Percentiles rank a stretch among this genome's conserved stretches.
These are phyloP conservation scores for Dichetophora obliterata DNA, from an alignment of 2,888 invertebrate genomes.

Conservation along the genomic window DNA sequence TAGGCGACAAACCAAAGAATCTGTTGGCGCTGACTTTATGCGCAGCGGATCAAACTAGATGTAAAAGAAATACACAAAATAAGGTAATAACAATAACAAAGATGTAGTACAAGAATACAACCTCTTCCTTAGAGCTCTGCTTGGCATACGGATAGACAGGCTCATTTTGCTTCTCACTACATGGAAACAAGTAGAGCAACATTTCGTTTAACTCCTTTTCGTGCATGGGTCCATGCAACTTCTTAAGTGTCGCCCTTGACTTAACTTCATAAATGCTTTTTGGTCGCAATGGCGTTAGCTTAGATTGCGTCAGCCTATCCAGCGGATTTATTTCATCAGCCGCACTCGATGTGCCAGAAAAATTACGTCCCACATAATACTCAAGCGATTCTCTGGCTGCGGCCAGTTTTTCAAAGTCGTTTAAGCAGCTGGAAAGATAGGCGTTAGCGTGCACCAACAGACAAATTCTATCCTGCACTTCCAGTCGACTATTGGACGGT, in stretches of 20 bases:
- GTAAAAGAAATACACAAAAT: conserved; percentile 21
- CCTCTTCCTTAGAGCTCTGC: conserved; percentile 70
- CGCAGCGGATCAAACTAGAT: conserved; percentile 72
- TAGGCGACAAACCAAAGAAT: conserved; percentile 86
- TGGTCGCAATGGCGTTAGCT: conserved; percentile 55
- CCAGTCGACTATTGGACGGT: conserved; percentile 71
- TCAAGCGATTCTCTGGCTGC: conserved; percentile 58
- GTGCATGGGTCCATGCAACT: conserved; percentile 82
- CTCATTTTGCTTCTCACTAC: conserved; percentile 79
- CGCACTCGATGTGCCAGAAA: conserved; percentile 71
- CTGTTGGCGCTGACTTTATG: conserved; percentile 82
- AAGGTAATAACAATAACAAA: not conserved
- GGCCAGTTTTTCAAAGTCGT: conserved; percentile 79
- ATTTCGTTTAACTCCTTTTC: conserved; percentile 82
- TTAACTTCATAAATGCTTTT: conserved; percentile 47
- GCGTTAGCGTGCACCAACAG: conserved; percentile 80
- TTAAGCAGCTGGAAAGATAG: conserved; percentile 82
- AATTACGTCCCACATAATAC: conserved; percentile 63
- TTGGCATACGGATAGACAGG: conserved; percentile 73
- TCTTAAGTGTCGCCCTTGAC: conserved; percentile 56
- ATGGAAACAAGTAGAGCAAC: conserved; percentile 86
- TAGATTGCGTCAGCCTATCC: conserved; percentile 82
- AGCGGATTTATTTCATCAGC: conserved; percentile 74
- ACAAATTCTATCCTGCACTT: conserved; percentile 77
- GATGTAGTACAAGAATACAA: conserved; percentile 54